Evolutionary conservation across 2,888 invertebrate species (phyloP).

Genomic region (Cinara cedri): DNA sequence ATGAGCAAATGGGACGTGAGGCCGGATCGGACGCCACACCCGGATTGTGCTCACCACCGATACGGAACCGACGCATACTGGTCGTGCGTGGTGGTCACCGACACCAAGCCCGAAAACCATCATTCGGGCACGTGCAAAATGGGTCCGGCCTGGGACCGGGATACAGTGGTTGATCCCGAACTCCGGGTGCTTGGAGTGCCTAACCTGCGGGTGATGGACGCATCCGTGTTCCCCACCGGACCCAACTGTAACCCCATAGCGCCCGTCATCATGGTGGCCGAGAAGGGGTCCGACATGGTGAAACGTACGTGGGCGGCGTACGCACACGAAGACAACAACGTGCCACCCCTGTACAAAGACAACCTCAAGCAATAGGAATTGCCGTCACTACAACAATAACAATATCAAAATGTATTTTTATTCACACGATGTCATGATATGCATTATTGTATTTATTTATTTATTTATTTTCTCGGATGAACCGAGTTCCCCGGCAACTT

Average conservation of each 20-base stretch:
- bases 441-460: not conserved
- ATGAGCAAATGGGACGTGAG: conserved; percentile 59
- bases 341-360: not conserved
- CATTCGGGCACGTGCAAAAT: conserved; percentile 62
- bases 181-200: conserved; percentile 62
- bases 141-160: conserved; percentile 61
- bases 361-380: not conserved
- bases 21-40: conserved; percentile 58
- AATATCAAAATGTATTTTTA: not conserved
- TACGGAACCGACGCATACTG: conserved; percentile 60
- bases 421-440: not conserved
- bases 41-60: conserved; percentile 58
- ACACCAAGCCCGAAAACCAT: conserved; percentile 61
- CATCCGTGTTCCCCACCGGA: conserved; percentile 63
- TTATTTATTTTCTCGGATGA: not conserved
- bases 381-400: not conserved
- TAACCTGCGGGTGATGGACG: conserved; percentile 64
- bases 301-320: conserved; percentile 59
- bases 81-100: conserved; percentile 60
- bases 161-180: conserved; percentile 62
- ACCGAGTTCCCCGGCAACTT: not conserved
- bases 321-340: conserved; percentile 34
- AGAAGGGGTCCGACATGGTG: conserved; percentile 61
- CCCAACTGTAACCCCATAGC: conserved; percentile 63
- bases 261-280: conserved; percentile 61